phyloP scores from a whole-genome alignment of 2,113 vertebrate species.

The Tringa solitaria region DNA sequence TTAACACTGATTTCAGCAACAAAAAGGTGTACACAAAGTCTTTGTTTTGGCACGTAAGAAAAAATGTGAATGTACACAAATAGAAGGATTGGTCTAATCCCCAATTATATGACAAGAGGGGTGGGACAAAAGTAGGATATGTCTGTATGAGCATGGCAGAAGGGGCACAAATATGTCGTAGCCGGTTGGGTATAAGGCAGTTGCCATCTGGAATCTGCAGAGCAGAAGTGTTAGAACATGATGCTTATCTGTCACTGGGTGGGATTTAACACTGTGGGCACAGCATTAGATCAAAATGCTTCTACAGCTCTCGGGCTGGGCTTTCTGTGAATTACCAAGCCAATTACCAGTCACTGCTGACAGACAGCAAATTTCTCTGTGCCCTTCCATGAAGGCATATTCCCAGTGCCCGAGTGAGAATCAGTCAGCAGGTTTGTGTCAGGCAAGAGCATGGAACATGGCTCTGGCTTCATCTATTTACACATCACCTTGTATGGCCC shows the following conservation, averaged over 20 bases:
- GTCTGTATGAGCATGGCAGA: neutral
- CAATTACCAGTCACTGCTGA: neutral
- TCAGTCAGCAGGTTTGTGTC: neutral
- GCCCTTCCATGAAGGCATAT: neutral
- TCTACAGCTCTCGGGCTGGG: neutral
- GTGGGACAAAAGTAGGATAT: neutral
- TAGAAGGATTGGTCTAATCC: neutral
- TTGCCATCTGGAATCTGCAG: neutral
- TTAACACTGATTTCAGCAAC: neutral
- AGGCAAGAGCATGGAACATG: neutral
- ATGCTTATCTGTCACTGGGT: neutral
- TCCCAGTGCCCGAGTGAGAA: neutral
- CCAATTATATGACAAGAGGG: rapidly evolving
- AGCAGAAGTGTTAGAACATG: neutral
- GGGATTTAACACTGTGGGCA: neutral
- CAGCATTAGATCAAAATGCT: neutral
- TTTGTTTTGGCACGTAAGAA: neutral
- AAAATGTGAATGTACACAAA: neutral
- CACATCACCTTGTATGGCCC: neutral
- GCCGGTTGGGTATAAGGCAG: rapidly evolving
- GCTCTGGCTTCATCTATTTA: neutral
- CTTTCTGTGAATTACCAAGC: neutral
- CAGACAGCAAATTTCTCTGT: neutral
- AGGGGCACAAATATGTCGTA: rapidly evolving
- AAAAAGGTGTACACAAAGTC: neutral